A percentile compares a stretch with the other conserved stretches of the same genome.
phyloP scores from a whole-genome alignment of 2,797 vertebrate species.

The Cheirogaleus major region DNA sequence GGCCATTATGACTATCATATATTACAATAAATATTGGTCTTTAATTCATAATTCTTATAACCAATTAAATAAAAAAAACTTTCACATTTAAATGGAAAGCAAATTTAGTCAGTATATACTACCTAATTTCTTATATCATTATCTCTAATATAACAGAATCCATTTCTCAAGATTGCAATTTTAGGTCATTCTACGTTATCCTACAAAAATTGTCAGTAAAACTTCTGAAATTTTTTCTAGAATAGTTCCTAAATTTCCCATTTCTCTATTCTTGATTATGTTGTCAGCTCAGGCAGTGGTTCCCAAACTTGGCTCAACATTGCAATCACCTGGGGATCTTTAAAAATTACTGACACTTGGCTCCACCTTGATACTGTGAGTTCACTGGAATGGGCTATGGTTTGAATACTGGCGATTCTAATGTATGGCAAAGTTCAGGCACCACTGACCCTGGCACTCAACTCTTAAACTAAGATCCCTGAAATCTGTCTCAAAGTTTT shows the following conservation, averaged over 20 bases:
- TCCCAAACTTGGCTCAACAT: not conserved
- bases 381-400: not conserved
- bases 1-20: not conserved
- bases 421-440: not conserved
- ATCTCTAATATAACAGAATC: not conserved
- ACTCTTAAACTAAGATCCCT: not conserved
- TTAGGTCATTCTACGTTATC: not conserved
- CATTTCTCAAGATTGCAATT: not conserved
- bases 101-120: not conserved
- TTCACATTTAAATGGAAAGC: not conserved
- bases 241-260: not conserved
- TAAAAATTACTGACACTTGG: not conserved
- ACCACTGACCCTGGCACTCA: not conserved
- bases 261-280: not conserved
- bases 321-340: not conserved
- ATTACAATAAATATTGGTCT: not conserved
- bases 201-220: not conserved
- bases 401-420: not conserved
- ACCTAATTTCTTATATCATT: not conserved
- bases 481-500: not conserved
- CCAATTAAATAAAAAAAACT: constrained; percentile 6
- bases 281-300: not conserved
- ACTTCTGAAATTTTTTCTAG: not conserved
- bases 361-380: not conserved
- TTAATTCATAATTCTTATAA: constrained; percentile 30